Evolutionary conservation across 2,888 invertebrate species (phyloP).

Genomic region (Ennomos quercinarius): DNA sequence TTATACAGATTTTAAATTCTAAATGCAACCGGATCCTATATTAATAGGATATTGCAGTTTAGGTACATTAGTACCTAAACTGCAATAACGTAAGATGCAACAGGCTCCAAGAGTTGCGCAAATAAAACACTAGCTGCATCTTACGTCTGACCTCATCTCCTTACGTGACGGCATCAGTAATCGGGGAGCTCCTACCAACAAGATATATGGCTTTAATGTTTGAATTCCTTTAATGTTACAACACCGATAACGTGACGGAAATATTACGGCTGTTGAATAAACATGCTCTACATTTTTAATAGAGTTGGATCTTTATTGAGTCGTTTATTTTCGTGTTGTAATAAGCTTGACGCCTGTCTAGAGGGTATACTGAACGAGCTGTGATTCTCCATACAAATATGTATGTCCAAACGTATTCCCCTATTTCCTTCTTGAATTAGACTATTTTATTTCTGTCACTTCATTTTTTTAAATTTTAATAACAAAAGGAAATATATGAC

Average conservation of each 20-base stretch:
- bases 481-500: no score
- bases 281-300: no score
- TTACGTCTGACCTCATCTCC: conserved; percentile 35
- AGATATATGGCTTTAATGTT: conserved; percentile 24
- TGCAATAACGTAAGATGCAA: conserved; percentile 41
- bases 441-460: no score
- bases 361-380: no score
- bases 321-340: no score
- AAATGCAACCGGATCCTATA: background rate
- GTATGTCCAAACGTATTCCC: no score
- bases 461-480: no score
- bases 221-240: conserved; percentile 24
- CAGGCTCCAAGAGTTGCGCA: conserved; percentile 45
- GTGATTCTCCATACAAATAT: no score
- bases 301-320: no score
- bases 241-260: conserved; percentile 13
- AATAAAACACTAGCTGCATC: conserved; percentile 42
- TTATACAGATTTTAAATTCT: background rate
- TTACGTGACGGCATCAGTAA: conserved; percentile 47
- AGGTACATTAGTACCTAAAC: conserved; percentile 23
- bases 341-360: no score
- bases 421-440: no score
- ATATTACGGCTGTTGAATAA: background rate
- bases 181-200: conserved; percentile 38
- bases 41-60: no score